phyloP scores from a whole-genome alignment of 2,113 vertebrate species.

The Ramphastos sulfuratus region DNA sequence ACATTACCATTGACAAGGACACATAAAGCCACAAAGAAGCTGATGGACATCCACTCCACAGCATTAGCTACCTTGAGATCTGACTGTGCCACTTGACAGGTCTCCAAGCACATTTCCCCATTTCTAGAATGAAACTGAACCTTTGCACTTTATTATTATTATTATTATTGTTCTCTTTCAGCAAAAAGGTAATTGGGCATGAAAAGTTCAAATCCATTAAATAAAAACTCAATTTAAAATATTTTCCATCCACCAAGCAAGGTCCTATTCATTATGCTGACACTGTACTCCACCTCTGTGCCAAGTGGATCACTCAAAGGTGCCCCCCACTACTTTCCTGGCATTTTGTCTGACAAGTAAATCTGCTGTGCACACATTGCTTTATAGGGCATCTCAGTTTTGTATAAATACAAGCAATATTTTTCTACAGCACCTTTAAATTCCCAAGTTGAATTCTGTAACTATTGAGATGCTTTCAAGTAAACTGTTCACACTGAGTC shows the following conservation, averaged over 20 bases:
- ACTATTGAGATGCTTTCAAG: not conserved
- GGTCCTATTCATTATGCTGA: slow-evolving; percentile 67
- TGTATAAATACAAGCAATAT: not conserved
- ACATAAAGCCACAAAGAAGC: slow-evolving; percentile 24
- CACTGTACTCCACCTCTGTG: slow-evolving; percentile 63
- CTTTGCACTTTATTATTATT: slow-evolving; percentile 57
- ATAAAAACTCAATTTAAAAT: slow-evolving; percentile 70
- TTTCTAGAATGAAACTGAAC: slow-evolving; percentile 62
- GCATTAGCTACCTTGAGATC: slow-evolving; percentile 57
- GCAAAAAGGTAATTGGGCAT: slow-evolving; percentile 66
- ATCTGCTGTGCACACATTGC: slow-evolving; percentile 53
- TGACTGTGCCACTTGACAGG: slow-evolving; percentile 59
- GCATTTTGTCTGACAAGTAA: slow-evolving; percentile 63
- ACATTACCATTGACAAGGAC: slow-evolving; percentile 47
- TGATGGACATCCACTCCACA: slow-evolving; percentile 8
- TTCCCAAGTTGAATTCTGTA: not conserved
- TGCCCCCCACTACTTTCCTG: slow-evolving; percentile 66
- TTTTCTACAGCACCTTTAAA: slow-evolving; percentile 38
- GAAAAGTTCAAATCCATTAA: slow-evolving; percentile 74
- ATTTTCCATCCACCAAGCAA: slow-evolving; percentile 58
- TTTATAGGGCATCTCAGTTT: slow-evolving; percentile 32
- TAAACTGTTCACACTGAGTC: not conserved
- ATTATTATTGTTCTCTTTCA: slow-evolving; percentile 66
- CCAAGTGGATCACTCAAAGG: slow-evolving; percentile 64
- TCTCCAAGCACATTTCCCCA: slow-evolving; percentile 43